Base-by-base conservation (phyloP, 2,113 vertebrate species). In the Gallinago undulata region DNA sequence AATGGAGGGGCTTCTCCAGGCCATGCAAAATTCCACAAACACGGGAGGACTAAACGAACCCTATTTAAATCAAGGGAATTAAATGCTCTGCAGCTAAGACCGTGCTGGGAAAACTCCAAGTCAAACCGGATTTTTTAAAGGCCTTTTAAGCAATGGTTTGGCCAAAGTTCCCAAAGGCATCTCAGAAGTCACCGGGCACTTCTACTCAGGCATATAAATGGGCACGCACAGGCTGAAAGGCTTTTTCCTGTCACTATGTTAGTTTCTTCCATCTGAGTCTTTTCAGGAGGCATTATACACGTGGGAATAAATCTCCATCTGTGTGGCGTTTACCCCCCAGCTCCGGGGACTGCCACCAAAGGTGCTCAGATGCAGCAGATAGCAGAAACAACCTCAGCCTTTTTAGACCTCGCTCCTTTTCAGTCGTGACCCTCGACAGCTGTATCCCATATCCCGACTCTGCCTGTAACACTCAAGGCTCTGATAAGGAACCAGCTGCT, bases 401-500 rank as follows among this genome's bases (percentile, higher is more conserved):
- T 45, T 59, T 80, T 27, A 63, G 59, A 50, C 27, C 59, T 83
- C 62, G 3, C 2, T 41, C 0, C 9, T 4, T 83, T 86, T 63
- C 78, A 55, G 63, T 80, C 67, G 78, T 59, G 67, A 50, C 53
- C 45, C 57, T 39, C 85, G 37, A 28, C 87, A 95, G 93, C 82
- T 96, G 82, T 27, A 27, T 30, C 55, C 22, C 55, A 17, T 60
- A 88, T 48, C 87, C 90, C 70, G 59, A 25, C 35, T 57, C 78
- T 10, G 12, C 19, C 23, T 51, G 27, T 78, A 80, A 70, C 75
- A 81, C 70, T 90, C 92, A 68, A 7, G 19, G 10, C 22, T 75
- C 83, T 56, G 79, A 93, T 90, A 93, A 94, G 76, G 64, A 96
- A 88, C 75, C 63, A 80, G 82, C 75, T 74, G 79, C 33, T 94